Percentiles rank a stretch among this genome's conserved stretches.
These are phyloP conservation scores for Schizopygopsis pylzovi DNA, from an alignment of 2,797 vertebrate genomes.

Conservation along the genomic window DNA sequence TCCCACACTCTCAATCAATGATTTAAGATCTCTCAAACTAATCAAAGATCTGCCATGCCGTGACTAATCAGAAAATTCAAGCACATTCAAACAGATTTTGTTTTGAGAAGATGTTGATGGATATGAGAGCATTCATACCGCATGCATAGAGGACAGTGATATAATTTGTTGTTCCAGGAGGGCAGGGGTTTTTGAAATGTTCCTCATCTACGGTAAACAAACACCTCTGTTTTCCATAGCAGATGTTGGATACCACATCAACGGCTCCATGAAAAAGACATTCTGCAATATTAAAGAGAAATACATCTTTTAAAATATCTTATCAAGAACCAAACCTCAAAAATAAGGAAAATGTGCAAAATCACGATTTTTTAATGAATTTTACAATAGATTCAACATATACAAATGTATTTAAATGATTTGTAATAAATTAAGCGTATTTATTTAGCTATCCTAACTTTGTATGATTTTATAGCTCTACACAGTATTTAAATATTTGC, in stretches of 20 bases:
- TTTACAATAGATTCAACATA: neutral
- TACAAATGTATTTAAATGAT: neutral
- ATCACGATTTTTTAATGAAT: neutral
- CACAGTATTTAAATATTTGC: neutral
- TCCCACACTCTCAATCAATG: conserved; percentile 46
- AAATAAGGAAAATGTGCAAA: no score
- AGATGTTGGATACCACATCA: conserved; percentile 83
- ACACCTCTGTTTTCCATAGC: conserved; percentile 91
- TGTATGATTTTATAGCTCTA: no score
- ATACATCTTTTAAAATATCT: neutral
- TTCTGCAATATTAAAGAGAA: conserved; percentile 75
- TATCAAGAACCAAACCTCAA: neutral
- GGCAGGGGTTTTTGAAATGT: conserved; percentile 91
- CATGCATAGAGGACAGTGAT: conserved; percentile 92
- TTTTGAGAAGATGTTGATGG: conserved; percentile 38
- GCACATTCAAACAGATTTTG: neutral
- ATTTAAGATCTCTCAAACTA: neutral
- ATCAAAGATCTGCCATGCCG: neutral
- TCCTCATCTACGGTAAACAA: conserved; percentile 80
- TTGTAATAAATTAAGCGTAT: no score
- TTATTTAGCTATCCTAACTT: neutral
- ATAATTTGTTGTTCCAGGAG: conserved; percentile 91
- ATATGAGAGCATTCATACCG: conserved; percentile 78
- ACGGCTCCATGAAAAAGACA: conserved; percentile 89
- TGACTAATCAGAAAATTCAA: neutral